Percentiles rank a stretch among this genome's conserved stretches.
These are phyloP conservation scores for Chunga burmeisteri DNA, from an alignment of 2,113 vertebrate genomes.

Conservation along the genomic window DNA sequence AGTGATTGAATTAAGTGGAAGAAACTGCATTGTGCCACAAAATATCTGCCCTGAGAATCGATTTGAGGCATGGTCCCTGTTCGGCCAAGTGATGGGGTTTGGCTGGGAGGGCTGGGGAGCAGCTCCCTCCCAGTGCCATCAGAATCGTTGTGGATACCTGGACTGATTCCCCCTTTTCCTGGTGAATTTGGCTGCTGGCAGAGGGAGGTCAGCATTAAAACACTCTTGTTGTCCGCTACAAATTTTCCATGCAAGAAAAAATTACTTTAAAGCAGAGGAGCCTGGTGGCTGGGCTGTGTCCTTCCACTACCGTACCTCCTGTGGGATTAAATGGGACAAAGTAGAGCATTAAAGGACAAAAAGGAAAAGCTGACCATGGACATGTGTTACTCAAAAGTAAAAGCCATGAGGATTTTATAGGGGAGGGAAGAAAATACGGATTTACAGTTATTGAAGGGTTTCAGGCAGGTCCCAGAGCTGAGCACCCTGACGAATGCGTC, in stretches of 20 bases:
- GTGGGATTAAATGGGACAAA: background rate
- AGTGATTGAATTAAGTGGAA: background rate
- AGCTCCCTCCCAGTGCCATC: rapidly evolving
- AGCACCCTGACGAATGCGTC: background rate
- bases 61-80: background rate
- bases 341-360: background rate
- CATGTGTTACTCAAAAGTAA: background rate
- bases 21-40: background rate
- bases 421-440: background rate
- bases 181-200: background rate
- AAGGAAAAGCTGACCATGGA: background rate
- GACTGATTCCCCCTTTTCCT: background rate
- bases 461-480: background rate
- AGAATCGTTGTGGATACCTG: background rate
- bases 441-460: background rate
- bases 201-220: background rate
- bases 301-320: background rate
- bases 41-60: background rate
- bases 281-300: background rate
- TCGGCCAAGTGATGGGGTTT: background rate
- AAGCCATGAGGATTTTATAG: background rate
- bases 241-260: background rate
- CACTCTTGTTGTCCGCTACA: background rate
- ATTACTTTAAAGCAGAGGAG: background rate
- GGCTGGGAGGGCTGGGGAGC: background rate